Evolutionary conservation across 2,113 vertebrate genomes (phyloP).

Genomic region (Tragelaphus strepsiceros): DNA sequence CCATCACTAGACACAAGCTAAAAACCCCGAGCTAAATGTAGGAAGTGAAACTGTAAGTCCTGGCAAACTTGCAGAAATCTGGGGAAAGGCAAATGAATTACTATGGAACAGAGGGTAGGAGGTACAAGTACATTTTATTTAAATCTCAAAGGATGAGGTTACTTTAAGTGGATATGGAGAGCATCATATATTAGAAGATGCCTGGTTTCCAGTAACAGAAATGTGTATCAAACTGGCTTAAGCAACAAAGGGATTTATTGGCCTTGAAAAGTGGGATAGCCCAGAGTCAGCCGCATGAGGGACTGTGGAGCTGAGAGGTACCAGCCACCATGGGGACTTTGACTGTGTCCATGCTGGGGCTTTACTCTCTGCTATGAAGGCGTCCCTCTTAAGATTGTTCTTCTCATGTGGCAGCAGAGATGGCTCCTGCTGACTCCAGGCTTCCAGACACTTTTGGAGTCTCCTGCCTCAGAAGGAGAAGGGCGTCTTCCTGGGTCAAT

Average conservation of each 20-base stretch:
- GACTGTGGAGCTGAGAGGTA: not conserved
- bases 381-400: not conserved
- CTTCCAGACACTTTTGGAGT: not conserved
- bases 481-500: not conserved
- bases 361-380: not conserved
- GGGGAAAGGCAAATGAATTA: slow-evolving; percentile 7
- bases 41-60: slow-evolving; percentile 4
- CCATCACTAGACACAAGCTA: not conserved
- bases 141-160: not conserved
- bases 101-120: not conserved
- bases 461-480: not conserved
- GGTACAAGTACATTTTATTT: not conserved
- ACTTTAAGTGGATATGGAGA: not conserved
- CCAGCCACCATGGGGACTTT: not conserved
- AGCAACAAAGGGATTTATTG: not conserved
- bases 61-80: not conserved
- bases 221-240: not conserved
- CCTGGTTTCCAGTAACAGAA: not conserved
- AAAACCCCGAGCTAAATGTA: not conserved
- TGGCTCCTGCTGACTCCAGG: not conserved
- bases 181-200: not conserved
- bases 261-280: not conserved
- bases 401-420: not conserved
- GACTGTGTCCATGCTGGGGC: not conserved
- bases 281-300: not conserved